These are phyloP conservation scores for Lepus europaeus DNA, from an alignment of 2,113 vertebrate genomes.

Conservation along the genomic window DNA sequence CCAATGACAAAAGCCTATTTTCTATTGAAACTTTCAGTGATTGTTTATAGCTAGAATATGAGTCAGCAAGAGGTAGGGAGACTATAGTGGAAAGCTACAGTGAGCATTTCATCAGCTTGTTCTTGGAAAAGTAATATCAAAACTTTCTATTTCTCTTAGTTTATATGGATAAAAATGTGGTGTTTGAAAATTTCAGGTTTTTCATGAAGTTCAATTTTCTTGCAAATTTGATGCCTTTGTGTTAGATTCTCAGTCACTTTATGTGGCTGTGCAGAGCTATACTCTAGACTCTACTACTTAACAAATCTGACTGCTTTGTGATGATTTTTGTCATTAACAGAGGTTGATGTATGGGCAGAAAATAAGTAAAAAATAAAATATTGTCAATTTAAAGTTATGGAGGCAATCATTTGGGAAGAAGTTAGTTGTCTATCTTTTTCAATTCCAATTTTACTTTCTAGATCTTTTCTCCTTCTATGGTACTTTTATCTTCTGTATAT, in stretches of 20 bases:
- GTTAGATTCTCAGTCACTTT: not conserved
- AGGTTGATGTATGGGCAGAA: not conserved
- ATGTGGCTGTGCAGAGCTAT: not conserved
- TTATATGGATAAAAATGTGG: not conserved
- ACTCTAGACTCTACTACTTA: not conserved
- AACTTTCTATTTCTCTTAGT: not conserved
- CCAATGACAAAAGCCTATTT: not conserved
- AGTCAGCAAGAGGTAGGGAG: not conserved
- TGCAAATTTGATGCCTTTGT: not conserved
- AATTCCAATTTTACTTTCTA: not conserved
- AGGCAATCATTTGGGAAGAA: not conserved
- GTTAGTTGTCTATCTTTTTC: not conserved
- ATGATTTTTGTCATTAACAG: not conserved
- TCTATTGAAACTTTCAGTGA: not conserved
- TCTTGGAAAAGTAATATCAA: not conserved
- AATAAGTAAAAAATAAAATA: constrained; percentile 3
- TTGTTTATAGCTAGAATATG: not conserved
- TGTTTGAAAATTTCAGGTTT: not conserved
- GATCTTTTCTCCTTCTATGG: not conserved
- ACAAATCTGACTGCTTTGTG: not conserved
- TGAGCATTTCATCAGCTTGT: not conserved
- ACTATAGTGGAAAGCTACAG: not conserved
- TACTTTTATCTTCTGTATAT: not conserved
- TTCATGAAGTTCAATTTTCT: not conserved
- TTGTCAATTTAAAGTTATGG: not conserved